Base-by-base conservation (phyloP, 2,797 vertebrate species). In the Myripristis jacobus region DNA sequence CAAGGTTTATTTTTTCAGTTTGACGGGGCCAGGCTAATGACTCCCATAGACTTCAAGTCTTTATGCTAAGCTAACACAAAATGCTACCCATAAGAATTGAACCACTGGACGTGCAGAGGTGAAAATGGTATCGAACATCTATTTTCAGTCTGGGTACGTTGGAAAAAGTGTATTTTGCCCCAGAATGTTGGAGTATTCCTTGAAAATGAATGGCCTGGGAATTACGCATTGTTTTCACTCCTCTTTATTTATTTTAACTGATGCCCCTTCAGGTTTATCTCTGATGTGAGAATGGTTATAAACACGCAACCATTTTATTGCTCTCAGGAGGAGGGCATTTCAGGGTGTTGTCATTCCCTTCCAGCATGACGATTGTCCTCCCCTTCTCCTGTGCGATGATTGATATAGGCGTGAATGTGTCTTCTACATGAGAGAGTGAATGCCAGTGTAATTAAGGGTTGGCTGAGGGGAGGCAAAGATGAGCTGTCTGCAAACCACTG, bases 391-490 rank as follows among this genome's bases (percentile, higher is more conserved):
- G 44, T 47, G 66, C 7, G 18, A 62, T 82, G 83, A 84, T 75
- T 79, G 80, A 82, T 82, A 66, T 64, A 46, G 54, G 58, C 70
- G 70, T 71, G 66, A 73, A 69, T 82, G 81, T 74, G 48, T 75
- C 68, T 62, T 60, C 77, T 47, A 64, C 74, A 51, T 48, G 71
- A 83, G 56, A 12, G 61, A 73, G 58, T 70, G 83, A 77, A 78
- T 82, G 77, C 67, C 80, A 64, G 56, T 41, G 44, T 86, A 77
- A 89, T 92, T 87, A 90, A 82, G 83, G 71, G 73, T 50, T 87
- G 78, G 79, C 62, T 65, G 70, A 84, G 65, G 66, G 71, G 73
- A 71, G 79, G 70, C 68, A 76, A 27, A 70, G 74, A 81, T 72
- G 66, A 80, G 75, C 77, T 78, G 67, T 85, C 81, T 89, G 77